These are phyloP conservation scores for Drosophila burlai DNA, from an alignment of 1,140 invertebrate species.

Conservation along the genomic window DNA sequence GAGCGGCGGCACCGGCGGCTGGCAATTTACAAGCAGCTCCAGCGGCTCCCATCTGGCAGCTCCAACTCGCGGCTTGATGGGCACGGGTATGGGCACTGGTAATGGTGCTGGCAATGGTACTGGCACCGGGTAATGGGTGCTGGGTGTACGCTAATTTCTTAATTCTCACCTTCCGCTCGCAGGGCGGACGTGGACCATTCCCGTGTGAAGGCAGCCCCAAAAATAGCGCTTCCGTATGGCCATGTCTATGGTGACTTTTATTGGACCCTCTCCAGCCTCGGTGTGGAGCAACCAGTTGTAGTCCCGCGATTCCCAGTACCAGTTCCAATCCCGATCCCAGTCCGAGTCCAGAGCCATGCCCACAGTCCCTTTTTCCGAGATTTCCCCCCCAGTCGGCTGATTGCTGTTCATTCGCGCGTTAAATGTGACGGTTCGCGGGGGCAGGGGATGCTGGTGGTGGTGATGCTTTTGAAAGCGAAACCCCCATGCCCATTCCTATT, in stretches of 20 bases:
- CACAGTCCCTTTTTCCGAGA: constrained; percentile 26
- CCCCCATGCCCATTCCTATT: constrained; percentile 28
- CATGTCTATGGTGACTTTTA: constrained; percentile 80
- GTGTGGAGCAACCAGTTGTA: constrained; percentile 13
- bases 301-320: constrained; percentile 40
- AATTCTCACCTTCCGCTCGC: constrained; percentile 84
- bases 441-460: constrained; percentile 17
- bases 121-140: constrained; percentile 21
- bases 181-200: constrained; percentile 60
- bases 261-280: constrained; percentile 47
- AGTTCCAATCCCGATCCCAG: constrained; percentile 21
- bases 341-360: constrained; percentile 35
- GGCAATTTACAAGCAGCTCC: constrained; percentile 63
- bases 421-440: constrained; percentile 52
- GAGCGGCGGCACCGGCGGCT: constrained; percentile 52
- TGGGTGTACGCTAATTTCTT: constrained; percentile 77
- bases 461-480: constrained; percentile 58
- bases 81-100: constrained; percentile 11
- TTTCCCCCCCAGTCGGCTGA: constrained; percentile 49
- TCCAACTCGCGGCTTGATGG: constrained; percentile 30
- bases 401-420: constrained; percentile 79
- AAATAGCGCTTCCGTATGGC: constrained; percentile 81
- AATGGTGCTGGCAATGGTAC: constrained; percentile 7
- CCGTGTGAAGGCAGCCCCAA: constrained; percentile 68
- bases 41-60: constrained; percentile 42